Percentiles rank a stretch among this genome's conserved stretches.
Conservation (phyloP, 2,797 vertebrate species). For the Hoplostethus mediterraneus region DNA sequence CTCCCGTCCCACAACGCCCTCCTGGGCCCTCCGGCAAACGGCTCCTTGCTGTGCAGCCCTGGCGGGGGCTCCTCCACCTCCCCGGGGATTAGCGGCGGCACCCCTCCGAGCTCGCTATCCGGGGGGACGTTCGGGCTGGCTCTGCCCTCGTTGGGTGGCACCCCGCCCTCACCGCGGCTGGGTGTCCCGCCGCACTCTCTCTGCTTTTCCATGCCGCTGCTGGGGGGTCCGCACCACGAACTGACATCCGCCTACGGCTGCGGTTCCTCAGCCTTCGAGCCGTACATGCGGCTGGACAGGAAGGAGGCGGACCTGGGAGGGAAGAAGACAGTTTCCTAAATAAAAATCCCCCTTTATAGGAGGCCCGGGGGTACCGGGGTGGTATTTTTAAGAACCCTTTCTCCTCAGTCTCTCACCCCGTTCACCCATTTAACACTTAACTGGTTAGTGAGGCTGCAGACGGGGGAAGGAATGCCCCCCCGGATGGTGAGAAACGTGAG, state of each 20-base stretch:
- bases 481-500: slow-evolving; percentile 31
- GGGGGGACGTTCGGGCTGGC: slow-evolving; percentile 83
- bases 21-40: slow-evolving; percentile 76
- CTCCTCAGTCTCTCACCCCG: slow-evolving; percentile 15
- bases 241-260: slow-evolving; percentile 86
- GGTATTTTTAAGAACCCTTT: slow-evolving; percentile 17
- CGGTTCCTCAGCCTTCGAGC: slow-evolving; percentile 93
- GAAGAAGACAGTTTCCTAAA: slow-evolving; percentile 89
- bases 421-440: slow-evolving; percentile 36
- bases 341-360: background rate
- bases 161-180: slow-evolving; percentile 82
- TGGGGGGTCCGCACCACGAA: slow-evolving; percentile 87
- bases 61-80: slow-evolving; percentile 75
- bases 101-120: slow-evolving; percentile 64
- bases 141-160: slow-evolving; percentile 82
- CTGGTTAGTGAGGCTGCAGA: slow-evolving; percentile 16
- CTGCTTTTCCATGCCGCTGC: slow-evolving; percentile 88
- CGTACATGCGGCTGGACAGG: slow-evolving; percentile 90
- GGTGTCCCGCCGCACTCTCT: slow-evolving; percentile 82
- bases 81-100: slow-evolving; percentile 67
- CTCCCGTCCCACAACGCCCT: slow-evolving; percentile 85
- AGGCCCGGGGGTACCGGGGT: slow-evolving; percentile 2
- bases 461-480: slow-evolving; percentile 7
- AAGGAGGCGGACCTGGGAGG: slow-evolving; percentile 83
- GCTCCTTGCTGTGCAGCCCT: slow-evolving; percentile 77